Percentiles rank a stretch among this genome's conserved stretches.
Evolutionary conservation across 2,797 vertebrate species (phyloP).

Genomic region (Etheostoma nigrum): DNA sequence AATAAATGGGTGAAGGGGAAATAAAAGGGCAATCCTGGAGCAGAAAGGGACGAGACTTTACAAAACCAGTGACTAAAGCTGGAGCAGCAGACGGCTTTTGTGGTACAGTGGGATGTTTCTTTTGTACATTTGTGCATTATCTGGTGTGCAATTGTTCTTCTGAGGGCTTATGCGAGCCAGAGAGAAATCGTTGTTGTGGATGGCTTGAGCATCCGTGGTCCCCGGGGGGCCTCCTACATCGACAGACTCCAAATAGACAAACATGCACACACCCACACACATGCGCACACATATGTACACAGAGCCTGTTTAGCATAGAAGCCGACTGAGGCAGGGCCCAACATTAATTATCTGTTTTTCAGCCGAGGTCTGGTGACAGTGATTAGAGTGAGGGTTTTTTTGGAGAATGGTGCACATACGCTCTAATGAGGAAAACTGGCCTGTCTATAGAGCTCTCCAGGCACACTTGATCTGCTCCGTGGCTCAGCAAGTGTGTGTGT

Average conservation of each 20-base stretch:
- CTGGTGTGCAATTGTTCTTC: slow-evolving; percentile 65
- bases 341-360: slow-evolving; percentile 80
- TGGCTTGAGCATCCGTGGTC: slow-evolving; percentile 70
- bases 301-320: slow-evolving; percentile 78
- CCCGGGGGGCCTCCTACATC: slow-evolving; percentile 61
- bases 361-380: slow-evolving; percentile 82
- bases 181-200: slow-evolving; percentile 74
- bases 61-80: slow-evolving; percentile 10
- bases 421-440: slow-evolving; percentile 86
- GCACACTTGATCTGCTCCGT: slow-evolving; percentile 78
- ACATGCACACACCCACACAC: slow-evolving; percentile 68
- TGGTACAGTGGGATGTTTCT: slow-evolving; percentile 28
- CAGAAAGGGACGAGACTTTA: not conserved
- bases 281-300: slow-evolving; percentile 66
- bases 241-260: slow-evolving; percentile 74
- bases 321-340: slow-evolving; percentile 80
- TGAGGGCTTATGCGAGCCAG: slow-evolving; percentile 62
- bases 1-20: slow-evolving; percentile 70
- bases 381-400: slow-evolving; percentile 83
- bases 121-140: slow-evolving; percentile 39
- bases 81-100: slow-evolving; percentile 52
- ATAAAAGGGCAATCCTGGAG: slow-evolving; percentile 56
- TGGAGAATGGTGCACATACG: slow-evolving; percentile 70
- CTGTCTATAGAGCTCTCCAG: slow-evolving; percentile 77
- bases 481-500: slow-evolving; percentile 56